Evolutionary conservation across 2,797 vertebrate species (phyloP).

Genomic region (Gila robusta): DNA sequence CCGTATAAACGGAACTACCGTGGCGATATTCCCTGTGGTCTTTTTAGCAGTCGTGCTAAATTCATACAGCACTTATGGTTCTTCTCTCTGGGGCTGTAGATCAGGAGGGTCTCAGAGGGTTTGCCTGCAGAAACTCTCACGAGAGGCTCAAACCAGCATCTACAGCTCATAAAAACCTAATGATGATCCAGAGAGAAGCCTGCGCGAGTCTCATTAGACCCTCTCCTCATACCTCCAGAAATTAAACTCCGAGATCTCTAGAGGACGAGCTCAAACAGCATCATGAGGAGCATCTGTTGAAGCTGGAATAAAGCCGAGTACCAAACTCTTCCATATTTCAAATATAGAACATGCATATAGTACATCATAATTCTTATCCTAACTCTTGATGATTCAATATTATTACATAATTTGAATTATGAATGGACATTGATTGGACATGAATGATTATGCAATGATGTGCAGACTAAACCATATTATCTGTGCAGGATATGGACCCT

Average conservation of each 20-base stretch:
- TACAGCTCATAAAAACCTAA: constrained; percentile 70
- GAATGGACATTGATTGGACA: not conserved
- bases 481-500: not conserved
- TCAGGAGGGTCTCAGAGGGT: constrained; percentile 60
- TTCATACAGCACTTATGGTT: constrained; percentile 84
- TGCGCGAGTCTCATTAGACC: constrained; percentile 74
- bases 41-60: constrained; percentile 85
- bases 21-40: constrained; percentile 85
- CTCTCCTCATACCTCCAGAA: constrained; percentile 69
- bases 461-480: not conserved
- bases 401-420: not conserved
- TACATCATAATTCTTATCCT: not conserved
- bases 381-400: not conserved
- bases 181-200: constrained; percentile 78
- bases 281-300: constrained; percentile 66
- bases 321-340: constrained; percentile 2
- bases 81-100: constrained; percentile 65
- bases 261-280: constrained; percentile 73
- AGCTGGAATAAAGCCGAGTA: constrained; percentile 35
- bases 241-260: constrained; percentile 75
- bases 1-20: constrained; percentile 81
- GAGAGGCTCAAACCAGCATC: constrained; percentile 52
- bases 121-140: constrained; percentile 55
- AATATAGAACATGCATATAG: too few species aligned
- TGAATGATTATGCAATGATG: not conserved